Base-by-base conservation (phyloP, 64 coral and sea anemone species). In the Trachythela sp. region DNA sequence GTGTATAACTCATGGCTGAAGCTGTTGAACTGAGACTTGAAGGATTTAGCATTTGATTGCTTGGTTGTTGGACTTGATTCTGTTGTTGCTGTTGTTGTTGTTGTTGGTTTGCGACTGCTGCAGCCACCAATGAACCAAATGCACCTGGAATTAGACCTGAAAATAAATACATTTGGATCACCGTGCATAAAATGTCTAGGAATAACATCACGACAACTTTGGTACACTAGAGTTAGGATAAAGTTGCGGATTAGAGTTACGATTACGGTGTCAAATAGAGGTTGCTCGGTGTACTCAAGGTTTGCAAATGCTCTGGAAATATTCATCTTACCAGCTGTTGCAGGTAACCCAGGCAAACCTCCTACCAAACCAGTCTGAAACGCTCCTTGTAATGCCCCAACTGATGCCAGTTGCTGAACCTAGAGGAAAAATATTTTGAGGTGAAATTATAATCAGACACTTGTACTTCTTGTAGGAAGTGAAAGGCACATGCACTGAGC, bases 31-130 rank as follows among this genome's bases (percentile, higher is more conserved):
- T 77, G 3, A 77, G 26, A 35, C 30, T 38, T 35, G 71, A 8
- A 77, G 30, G 29, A 38, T 18, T 77, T n/a, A 77, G 1, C 71
- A 77, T 77, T 38, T 77, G 71, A 34, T 34, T 77, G 31, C 30
- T 77, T 35, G 20, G 14, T 77, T 77, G 71, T 38, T 77, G 71
- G 9, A 68, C 20, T 14, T 68, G 59, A 22, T 31, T 68, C 30
- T 68, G 59, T 68, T 22, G 45, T 84, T 87, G 92, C 37, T 91
- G 94, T 35, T 90, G 90, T 87, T 90, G 95, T 39, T 97, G 95
- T 56, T 98, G 95, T 86, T 97, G 95, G 35, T 88, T 86, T 0
- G 95, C 95, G 52, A 98, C 88, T 7, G 91, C 95, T 39, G 95
- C 89, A 33, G 95, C 95, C 2, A 98, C 95, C 43, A 98, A 35